phyloP scores from a whole-genome alignment of 92 coral and sea anemone species.

The Hydrozoanthus gracilis region DNA sequence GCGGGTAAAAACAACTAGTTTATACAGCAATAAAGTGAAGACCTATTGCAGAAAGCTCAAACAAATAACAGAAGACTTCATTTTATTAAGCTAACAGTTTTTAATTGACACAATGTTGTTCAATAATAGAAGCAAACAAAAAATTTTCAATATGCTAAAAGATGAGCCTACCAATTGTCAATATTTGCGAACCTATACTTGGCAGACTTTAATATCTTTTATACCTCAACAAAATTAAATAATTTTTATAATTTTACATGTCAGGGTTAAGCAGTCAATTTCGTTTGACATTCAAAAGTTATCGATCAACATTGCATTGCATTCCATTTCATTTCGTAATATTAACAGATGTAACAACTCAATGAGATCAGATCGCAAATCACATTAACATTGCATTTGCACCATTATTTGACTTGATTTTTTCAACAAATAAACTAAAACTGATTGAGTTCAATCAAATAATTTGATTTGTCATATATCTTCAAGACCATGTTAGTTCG shows the following conservation, averaged over 20 bases:
- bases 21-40: no score
- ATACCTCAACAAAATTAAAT: constrained; percentile 17
- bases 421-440: constrained; percentile 2
- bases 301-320: not conserved
- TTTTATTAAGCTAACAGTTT: no score
- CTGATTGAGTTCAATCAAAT: constrained; percentile 13
- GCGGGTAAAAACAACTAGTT: no score
- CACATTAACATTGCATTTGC: constrained; percentile 8
- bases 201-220: no score
- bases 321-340: constrained; percentile 1
- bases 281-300: no score
- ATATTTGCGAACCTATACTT: constrained; percentile 7
- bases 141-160: constrained; percentile 2
- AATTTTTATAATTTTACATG: not conserved
- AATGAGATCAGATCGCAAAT: not conserved
- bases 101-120: no score
- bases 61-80: no score
- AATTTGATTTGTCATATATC: constrained; percentile 11
- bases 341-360: not conserved
- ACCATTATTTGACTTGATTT: not conserved
- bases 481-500: not conserved
- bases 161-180: constrained; percentile 18
- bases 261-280: no score
- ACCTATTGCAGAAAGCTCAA: no score
- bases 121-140: constrained; percentile 25